Conservation (phyloP, 92 coral and sea anemone genomes). For the Epizoanthus fatuus region DNA sequence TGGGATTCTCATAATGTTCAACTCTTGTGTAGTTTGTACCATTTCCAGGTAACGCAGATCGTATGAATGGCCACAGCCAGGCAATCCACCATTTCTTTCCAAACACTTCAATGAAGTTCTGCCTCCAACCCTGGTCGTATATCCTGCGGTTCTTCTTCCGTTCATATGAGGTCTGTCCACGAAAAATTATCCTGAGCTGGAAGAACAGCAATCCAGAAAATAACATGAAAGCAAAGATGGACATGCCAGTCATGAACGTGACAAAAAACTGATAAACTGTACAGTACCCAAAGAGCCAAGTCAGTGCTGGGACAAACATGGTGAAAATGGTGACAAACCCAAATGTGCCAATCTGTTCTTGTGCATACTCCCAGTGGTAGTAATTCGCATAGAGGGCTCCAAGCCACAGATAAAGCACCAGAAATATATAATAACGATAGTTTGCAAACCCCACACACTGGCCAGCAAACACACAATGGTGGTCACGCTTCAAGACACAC, state of each 20-base stretch:
- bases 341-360: conserved; percentile 79
- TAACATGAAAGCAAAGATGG: conserved; percentile 83
- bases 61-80: conserved; percentile 92
- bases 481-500: conserved; percentile 94
- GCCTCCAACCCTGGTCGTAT: conserved; percentile 83
- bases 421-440: conserved; percentile 92
- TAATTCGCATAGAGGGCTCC: conserved; percentile 96
- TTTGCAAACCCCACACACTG: conserved; percentile 95
- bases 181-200: conserved; percentile 79
- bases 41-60: conserved; percentile 88
- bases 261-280: conserved; percentile 87
- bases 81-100: conserved; percentile 91
- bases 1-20: conserved; percentile 26
- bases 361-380: conserved; percentile 90
- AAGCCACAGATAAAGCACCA: conserved; percentile 92
- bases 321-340: conserved; percentile 87
- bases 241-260: conserved; percentile 86
- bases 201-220: conserved; percentile 87
- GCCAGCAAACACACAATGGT: conserved; percentile 96
- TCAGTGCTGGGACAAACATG: conserved; percentile 87
- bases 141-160: conserved; percentile 81
- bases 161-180: conserved; percentile 96
- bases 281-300: conserved; percentile 85
- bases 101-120: conserved; percentile 85
- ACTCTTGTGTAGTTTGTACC: conserved; percentile 84